Percentiles rank a stretch among this genome's conserved stretches.
phyloP scores from a whole-genome alignment of 2,888 invertebrate genomes.

The Sinhomidia bicolor region DNA sequence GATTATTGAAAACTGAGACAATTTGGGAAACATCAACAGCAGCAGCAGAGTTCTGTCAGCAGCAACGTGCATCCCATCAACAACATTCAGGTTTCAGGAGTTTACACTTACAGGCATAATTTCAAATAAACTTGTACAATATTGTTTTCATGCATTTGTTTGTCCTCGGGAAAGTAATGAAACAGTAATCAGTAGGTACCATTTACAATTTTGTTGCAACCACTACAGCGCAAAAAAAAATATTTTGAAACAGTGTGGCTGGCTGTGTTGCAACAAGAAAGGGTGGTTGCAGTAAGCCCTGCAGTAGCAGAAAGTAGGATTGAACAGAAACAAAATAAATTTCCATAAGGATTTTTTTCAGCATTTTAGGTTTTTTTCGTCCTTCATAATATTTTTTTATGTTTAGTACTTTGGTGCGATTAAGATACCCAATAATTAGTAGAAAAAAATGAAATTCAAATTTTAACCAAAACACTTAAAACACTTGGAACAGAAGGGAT shows the following conservation, averaged over 20 bases:
- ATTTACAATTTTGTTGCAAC: not conserved
- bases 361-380: conserved; percentile 10
- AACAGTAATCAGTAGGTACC: conserved; percentile 10
- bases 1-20: not conserved
- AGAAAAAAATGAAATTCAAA: conserved; percentile 45
- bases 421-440: conserved; percentile 67
- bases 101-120: conserved; percentile 65
- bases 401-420: conserved; percentile 12
- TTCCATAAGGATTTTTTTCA: conserved; percentile 39
- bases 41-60: too few relatives aligned
- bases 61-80: too few relatives aligned
- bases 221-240: not conserved
- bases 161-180: conserved; percentile 41
- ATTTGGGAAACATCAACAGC: too few relatives aligned
- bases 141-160: conserved; percentile 36
- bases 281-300: too few relatives aligned
- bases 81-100: conserved; percentile 60
- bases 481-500: not conserved
- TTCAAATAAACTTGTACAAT: conserved; percentile 51
- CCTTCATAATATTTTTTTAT: not conserved
- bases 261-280: too few relatives aligned
- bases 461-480: not conserved
- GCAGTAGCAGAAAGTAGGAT: conserved; percentile 25
- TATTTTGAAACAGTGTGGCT: too few relatives aligned
- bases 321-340: conserved; percentile 6